Evolutionary conservation across 2,113 vertebrate genomes (phyloP), one percentile per base, ranked within the genome.

Genomic region (Thunnus thynnus): DNA sequence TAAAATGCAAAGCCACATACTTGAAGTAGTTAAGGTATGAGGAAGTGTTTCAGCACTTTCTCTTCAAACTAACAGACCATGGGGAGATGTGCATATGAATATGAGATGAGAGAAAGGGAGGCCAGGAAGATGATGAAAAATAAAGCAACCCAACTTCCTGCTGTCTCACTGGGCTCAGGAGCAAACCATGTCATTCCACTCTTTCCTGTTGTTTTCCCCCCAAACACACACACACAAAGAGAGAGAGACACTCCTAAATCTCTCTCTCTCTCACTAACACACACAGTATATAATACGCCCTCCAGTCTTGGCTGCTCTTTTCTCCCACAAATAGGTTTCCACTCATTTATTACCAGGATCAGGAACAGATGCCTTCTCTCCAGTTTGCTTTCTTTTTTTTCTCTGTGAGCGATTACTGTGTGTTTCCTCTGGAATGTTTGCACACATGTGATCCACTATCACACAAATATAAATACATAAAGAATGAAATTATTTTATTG

Each of bases 361-460:
- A 58, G 62, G 54, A 72, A 72, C 78, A 73, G 60, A 80, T 80
- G 77, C 32, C 41, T 32, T 68, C n/a, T 32, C 64, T 60, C 6
- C 13, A 48, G 6, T 41, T 41, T 41, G 36, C 36, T 41, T 41
- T 41, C 2, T 65, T 64, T 10, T 48, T 47, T 48, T 25, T 18
- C 44, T 48, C 62, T 48, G 46, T 30, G 27, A 41, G 36, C 36
- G 7, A 41, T 41, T 8, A 8, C 22, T 65, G 36, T 5, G 36
- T 41, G 36, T 41, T 41, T 41, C 36, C 36, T 6, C 36, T 41
- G 36, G 5, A 8, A 41, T 41, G 36, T 41, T 41, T 41, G 36
- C 36, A 41, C 36, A 41, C 13, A 44, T 46, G 20, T 25, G 62
- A 25, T 64, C n/a, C 11, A 6, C 32, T 22, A 25, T 32, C n/a